Evolutionary conservation across 2,113 vertebrate genomes (phyloP).

Genomic region (Tapirus terrestris): DNA sequence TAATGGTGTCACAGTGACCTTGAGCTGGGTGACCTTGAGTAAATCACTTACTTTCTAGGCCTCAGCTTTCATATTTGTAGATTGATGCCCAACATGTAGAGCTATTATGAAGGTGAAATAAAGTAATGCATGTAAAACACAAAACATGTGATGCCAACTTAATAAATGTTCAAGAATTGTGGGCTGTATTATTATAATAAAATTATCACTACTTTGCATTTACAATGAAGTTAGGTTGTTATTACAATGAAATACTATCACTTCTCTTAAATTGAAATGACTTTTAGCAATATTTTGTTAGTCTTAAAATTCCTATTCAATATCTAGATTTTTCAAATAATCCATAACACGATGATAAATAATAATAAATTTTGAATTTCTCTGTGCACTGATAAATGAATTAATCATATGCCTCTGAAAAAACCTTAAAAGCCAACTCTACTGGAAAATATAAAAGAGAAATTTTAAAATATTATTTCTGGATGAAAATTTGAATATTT

Average conservation of each 20-base stretch:
- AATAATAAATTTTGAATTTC: not conserved
- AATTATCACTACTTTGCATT: not conserved
- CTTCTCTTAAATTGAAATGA: not conserved
- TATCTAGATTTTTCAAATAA: not conserved
- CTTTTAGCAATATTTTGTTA: not conserved
- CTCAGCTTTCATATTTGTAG: not conserved
- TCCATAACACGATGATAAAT: not conserved
- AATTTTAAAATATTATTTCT: not conserved
- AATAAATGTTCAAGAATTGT: not conserved
- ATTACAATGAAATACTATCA: not conserved
- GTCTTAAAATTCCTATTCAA: not conserved
- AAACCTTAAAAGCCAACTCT: not conserved
- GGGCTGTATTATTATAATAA: not conserved
- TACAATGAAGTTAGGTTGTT: not conserved
- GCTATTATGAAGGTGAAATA: not conserved
- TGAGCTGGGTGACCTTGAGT: not conserved
- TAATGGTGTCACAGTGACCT: not conserved
- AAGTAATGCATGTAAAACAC: not conserved
- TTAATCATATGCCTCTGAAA: not conserved
- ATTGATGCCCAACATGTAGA: not conserved
- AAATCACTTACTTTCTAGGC: not conserved
- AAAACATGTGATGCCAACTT: not conserved
- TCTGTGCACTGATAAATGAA: not conserved
- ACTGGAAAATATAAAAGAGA: not conserved
- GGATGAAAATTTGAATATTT: not conserved